Evolutionary conservation across 1,140 invertebrate genomes (phyloP).

Genomic region (Drosophila guanche): DNA sequence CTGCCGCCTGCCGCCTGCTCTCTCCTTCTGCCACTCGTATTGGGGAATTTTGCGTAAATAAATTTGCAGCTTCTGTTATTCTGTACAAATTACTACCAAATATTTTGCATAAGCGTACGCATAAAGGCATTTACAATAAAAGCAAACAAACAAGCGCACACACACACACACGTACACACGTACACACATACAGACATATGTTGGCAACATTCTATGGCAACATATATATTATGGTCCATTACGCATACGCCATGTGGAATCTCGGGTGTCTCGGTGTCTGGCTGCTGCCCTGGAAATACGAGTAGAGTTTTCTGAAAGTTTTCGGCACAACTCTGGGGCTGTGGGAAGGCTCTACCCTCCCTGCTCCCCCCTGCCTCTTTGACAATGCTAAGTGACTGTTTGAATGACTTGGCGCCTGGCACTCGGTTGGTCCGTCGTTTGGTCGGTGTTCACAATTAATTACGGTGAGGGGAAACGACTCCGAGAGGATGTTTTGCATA

Average conservation of each 20-base stretch:
- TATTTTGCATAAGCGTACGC: slow-evolving; percentile 74
- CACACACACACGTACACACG: background rate
- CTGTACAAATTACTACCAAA: slow-evolving; percentile 76
- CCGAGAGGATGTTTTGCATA: slow-evolving; percentile 52
- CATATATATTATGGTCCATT: slow-evolving; percentile 57
- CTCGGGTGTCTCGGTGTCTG: slow-evolving; percentile 7
- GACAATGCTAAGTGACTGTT: slow-evolving; percentile 70
- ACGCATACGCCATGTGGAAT: slow-evolving; percentile 59
- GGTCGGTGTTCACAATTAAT: slow-evolving; percentile 50
- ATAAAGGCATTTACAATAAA: slow-evolving; percentile 74
- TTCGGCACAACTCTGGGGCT: slow-evolving; percentile 25
- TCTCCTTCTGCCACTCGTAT: background rate
- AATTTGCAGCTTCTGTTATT: slow-evolving; percentile 56
- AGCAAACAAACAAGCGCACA: slow-evolving; percentile 55
- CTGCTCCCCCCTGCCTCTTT: slow-evolving; percentile 5
- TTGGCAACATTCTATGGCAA: slow-evolving; percentile 10
- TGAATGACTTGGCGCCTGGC: slow-evolving; percentile 63
- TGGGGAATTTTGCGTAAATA: slow-evolving; percentile 67
- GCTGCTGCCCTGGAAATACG: slow-evolving; percentile 7
- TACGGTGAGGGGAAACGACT: slow-evolving; percentile 27
- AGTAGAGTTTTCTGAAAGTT: slow-evolving; percentile 59
- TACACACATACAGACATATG: background rate
- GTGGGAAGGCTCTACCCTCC: too few species aligned
- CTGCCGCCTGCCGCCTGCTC: too few species aligned
- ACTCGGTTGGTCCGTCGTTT: slow-evolving; percentile 26